These are phyloP conservation scores for Siniperca knerii DNA, from an alignment of 2,113 vertebrate genomes.

Conservation along the genomic window DNA sequence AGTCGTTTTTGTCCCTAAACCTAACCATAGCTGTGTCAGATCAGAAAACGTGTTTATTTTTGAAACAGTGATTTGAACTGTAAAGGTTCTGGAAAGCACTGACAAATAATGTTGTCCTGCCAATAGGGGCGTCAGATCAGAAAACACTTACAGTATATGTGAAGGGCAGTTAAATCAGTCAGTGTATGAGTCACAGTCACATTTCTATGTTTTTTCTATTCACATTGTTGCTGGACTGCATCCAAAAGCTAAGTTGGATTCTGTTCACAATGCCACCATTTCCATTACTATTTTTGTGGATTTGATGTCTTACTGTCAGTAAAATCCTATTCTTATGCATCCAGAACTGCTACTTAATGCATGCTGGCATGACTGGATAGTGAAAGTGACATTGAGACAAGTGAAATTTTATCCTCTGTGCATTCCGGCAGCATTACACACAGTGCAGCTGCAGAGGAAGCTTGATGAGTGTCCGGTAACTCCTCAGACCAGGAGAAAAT, in stretches of 20 bases:
- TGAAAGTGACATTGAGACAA: conserved; percentile 63
- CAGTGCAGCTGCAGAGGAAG: conserved; percentile 24
- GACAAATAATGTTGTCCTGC: background rate
- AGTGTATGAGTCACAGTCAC: background rate
- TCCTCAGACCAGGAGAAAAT: conserved; percentile 22
- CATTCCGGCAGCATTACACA: conserved; percentile 6
- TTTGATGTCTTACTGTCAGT: conserved; percentile 12
- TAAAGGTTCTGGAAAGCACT: background rate
- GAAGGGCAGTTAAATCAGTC: background rate
- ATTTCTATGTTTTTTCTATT: background rate
- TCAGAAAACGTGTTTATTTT: background rate
- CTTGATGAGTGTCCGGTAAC: conserved; percentile 4
- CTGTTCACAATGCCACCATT: conserved; percentile 29
- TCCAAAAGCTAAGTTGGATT: conserved; percentile 33
- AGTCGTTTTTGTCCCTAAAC: background rate
- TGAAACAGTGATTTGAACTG: too few species aligned
- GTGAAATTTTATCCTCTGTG: conserved; percentile 21
- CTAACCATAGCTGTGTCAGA: background rate
- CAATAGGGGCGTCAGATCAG: background rate
- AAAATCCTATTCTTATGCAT: conserved; percentile 37
- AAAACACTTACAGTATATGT: background rate
- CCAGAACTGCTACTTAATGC: conserved; percentile 46
- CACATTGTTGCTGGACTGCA: conserved; percentile 15
- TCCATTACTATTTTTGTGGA: conserved; percentile 33
- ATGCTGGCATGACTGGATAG: conserved; percentile 34